These are phyloP conservation scores for Peucedramus taeniatus DNA, from an alignment of 2,113 vertebrate genomes.

Conservation along the genomic window DNA sequence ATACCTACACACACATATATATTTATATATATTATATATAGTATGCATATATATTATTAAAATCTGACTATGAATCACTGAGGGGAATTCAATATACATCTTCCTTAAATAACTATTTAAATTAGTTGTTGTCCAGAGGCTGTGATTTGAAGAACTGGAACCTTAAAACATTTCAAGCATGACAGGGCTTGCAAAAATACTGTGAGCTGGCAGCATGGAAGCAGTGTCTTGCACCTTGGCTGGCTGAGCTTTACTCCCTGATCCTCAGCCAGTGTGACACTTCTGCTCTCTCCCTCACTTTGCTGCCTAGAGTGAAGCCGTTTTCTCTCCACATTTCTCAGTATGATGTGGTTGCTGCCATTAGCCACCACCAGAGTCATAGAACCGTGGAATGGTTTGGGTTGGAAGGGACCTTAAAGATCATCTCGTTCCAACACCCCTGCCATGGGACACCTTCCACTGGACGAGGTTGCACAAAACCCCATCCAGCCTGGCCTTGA, in stretches of 20 bases:
- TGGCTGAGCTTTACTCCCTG: not conserved
- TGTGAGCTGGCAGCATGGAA: not conserved
- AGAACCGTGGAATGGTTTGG: not conserved
- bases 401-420: not conserved
- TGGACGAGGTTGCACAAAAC: not conserved
- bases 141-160: not conserved
- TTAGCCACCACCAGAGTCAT: not conserved
- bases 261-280: not conserved
- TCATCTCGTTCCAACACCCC: not conserved
- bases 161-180: not conserved
- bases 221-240: not conserved
- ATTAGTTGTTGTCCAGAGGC: not conserved
- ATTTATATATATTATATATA: not conserved
- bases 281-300: not conserved
- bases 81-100: not conserved
- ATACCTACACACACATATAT: not conserved
- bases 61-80: not conserved
- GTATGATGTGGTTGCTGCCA: not conserved
- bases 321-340: not conserved
- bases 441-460: not conserved
- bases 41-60: not conserved
- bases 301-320: not conserved
- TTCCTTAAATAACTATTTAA: not conserved
- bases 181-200: not conserved
- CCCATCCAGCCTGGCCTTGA: not conserved